Evolutionary conservation across 2,888 invertebrate species (phyloP), one percentile per base, ranked within the genome.

Genomic region (Drosophila rellima): DNA sequence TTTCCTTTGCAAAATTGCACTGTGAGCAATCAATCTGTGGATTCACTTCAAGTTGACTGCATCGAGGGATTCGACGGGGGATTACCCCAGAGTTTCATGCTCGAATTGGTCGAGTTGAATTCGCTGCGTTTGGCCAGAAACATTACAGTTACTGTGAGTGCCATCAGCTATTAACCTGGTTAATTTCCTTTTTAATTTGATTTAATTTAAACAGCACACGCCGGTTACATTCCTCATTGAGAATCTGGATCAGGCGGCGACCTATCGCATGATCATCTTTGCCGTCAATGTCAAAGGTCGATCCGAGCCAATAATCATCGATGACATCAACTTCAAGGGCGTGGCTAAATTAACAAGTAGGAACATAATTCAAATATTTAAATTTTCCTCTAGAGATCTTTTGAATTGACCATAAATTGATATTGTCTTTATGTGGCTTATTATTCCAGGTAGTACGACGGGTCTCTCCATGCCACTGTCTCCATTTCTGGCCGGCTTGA

Each of bases 1-100:
- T 97, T 97, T 91, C 96, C 97, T 56, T 94, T 97, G 61, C 95
- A 96, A 90, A 98, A 98, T 93, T 98, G 98, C 92, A 95, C 96
- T n/a, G 95, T 97, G 33, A 95, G 95, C 61, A 98, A 98, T 93
- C 96, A 97, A 92, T 97, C 97, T 61, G 94, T 95, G 74, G 96
- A 97, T 90, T 96, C 97, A 0, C 91, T 98, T 65, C 95, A 96
- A 91, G 96, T 98, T 51, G 97, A 97, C 79, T 98, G 98, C 92
- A 94, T 96, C 59, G 97, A 97, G 92, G 96, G 96, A 86, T 97
- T 97, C 92, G 96, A 97, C 88, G 97, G 97, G 47, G 97, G 97
- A 10, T 94, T 97, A 48, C 97, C 97, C 3, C 97, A 97, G 93
- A 95, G 95, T 87, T 97, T 97, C 93, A 94, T 96, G 72, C 95